Evolutionary conservation across 2,797 vertebrate genomes (phyloP).

Genomic region (Harpagifer antarcticus): DNA sequence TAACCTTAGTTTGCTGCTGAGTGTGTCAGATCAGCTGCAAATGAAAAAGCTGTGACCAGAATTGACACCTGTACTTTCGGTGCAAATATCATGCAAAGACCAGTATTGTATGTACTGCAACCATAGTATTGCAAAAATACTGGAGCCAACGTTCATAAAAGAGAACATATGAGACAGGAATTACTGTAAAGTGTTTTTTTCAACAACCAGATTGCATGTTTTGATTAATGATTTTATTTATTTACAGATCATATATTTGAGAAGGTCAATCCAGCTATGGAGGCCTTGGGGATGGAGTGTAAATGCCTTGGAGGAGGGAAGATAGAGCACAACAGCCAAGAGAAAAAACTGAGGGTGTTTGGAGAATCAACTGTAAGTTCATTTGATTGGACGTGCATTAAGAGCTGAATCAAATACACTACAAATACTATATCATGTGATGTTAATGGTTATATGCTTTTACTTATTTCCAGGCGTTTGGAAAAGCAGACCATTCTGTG

Average conservation of each 20-base stretch:
- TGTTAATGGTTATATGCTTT: background rate
- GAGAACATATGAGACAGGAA: background rate
- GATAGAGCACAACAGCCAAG: conserved; percentile 90
- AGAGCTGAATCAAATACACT: background rate
- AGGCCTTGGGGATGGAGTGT: conserved; percentile 89
- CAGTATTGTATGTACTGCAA: background rate
- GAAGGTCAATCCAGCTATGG: conserved; percentile 88
- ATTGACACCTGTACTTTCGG: background rate
- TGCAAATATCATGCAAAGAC: background rate
- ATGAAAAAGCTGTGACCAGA: background rate
- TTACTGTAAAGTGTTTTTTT: background rate
- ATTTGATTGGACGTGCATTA: background rate
- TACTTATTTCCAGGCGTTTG: conserved; percentile 86
- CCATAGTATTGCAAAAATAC: background rate
- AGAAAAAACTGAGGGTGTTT: conserved; percentile 90
- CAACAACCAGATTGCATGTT: background rate
- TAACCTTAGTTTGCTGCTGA: background rate
- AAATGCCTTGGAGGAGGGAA: conserved; percentile 93
- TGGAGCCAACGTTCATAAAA: background rate
- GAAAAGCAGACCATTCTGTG: conserved; percentile 91
- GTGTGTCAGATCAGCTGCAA: conserved; percentile 6
- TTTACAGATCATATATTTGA: conserved; percentile 94
- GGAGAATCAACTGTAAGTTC: conserved; percentile 91
- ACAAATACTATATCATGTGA: background rate
- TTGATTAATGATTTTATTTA: background rate